A percentile compares a stretch with the other conserved stretches of the same genome.
Evolutionary conservation across 2,888 invertebrate species (phyloP).

Genomic region (Noctua pronuba): DNA sequence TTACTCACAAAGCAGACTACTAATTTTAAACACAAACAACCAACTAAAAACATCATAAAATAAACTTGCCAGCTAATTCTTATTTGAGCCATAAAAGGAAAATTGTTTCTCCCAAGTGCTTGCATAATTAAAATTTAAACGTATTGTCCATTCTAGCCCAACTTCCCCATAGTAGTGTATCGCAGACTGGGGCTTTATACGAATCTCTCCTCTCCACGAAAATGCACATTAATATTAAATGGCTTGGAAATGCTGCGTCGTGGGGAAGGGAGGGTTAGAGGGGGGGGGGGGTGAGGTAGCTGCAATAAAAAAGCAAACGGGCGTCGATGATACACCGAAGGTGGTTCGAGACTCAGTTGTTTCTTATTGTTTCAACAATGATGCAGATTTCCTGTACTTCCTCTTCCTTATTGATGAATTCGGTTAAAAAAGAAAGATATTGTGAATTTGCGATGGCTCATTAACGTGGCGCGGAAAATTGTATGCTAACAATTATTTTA

Average conservation of each 20-base stretch:
- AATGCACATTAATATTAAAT: constrained; percentile 91
- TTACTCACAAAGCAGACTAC: neutral
- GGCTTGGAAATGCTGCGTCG: constrained; percentile 91
- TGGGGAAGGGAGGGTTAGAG: constrained; percentile 72
- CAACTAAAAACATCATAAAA: constrained; percentile 56
- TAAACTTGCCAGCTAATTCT: constrained; percentile 66
- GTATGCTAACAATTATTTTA: neutral
- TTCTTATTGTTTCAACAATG: constrained; percentile 73
- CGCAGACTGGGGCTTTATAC: constrained; percentile 88
- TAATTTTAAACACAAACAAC: constrained; percentile 15
- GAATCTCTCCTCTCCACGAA: constrained; percentile 90
- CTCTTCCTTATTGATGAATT: constrained; percentile 22
- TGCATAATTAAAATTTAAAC: constrained; percentile 87
- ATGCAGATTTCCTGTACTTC: constrained; percentile 50
- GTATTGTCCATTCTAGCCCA: constrained; percentile 83
- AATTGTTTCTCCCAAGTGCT: constrained; percentile 72
- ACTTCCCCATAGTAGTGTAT: constrained; percentile 84
- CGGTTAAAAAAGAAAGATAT: neutral
- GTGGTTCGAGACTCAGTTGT: constrained; percentile 78
- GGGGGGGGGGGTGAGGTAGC: constrained; percentile 73
- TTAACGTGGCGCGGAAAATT: constrained; percentile 6
- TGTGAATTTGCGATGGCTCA: neutral
- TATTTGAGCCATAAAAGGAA: constrained; percentile 72
- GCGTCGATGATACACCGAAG: constrained; percentile 85
- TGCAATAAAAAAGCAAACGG: constrained; percentile 86